Base-by-base conservation (phyloP, 2,797 vertebrate species). In the Buphagus erythrorhynchus region DNA sequence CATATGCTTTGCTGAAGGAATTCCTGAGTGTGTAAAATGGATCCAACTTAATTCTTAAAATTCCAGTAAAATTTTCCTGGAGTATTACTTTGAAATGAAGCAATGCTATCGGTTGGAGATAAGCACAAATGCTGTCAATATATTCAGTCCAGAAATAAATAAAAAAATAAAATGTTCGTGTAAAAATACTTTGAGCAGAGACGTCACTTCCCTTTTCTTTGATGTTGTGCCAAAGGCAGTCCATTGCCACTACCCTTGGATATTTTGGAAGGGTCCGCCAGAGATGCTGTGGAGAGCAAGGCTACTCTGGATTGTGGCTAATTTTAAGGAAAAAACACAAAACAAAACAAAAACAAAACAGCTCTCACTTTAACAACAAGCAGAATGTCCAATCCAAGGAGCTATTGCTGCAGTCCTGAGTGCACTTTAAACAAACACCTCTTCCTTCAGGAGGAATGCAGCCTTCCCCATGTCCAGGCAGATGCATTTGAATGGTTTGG, bases 251-350 rank as follows among this genome's bases (percentile, higher is more conserved):
- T 1, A 3, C 13, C 8, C 16, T 77, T 43, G 40, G 29, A 3
- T 4, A 43, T 80, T 71, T 42, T 10, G 5, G 28, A 48, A 40
- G 28, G 2, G 16, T 71, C 38, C 86, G 13, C 33, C 42, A 67
- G 45, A 74, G 29, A 4, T 14, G 9, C 48, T 35, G 22, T 2
- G 0, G 14, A 76, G 16, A 57, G 59, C 0, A 0, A 54, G 4
- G 26, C 19, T 78, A 26, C 22, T 68, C 40, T 58, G 67, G 33
- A 51, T 43, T 75, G 33, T 31, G 16, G 20, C 13, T 49, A 58
- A 10, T 66, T 80, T 77, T 42, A 29, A 26, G 26, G 16, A 46
- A 15, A 11, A 58, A 16, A 5, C 11, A 16, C 3, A 35, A 43
- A 21, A 10, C 4, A 10, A 46, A 16, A 46, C 3, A 26, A 25